phyloP scores from a whole-genome alignment of 1,140 invertebrate species.

The Panulirus ornatus region DNA sequence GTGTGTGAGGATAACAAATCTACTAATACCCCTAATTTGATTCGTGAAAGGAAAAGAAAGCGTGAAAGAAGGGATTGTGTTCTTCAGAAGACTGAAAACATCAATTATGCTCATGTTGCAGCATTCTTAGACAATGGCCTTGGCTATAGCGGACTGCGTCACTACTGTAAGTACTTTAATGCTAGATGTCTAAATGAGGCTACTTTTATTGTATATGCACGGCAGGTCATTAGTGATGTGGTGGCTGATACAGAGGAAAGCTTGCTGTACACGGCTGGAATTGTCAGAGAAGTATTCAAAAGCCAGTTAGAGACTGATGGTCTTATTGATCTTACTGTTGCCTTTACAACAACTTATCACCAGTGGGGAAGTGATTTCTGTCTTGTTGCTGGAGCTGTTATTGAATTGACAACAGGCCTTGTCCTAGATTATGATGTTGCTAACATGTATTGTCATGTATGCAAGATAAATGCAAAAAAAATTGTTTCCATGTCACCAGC shows the following conservation, averaged over 20 bases:
- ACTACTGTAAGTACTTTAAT: conserved; percentile 75
- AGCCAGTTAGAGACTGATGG: conserved; percentile 68
- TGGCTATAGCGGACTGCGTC: conserved; percentile 73
- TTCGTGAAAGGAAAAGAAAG: conserved; percentile 73
- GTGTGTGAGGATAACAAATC: conserved; percentile 73
- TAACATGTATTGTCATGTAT: conserved; percentile 75
- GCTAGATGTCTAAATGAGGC: conserved; percentile 74
- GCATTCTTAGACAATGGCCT: conserved; percentile 74
- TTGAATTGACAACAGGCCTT: conserved; percentile 73
- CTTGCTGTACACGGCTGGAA: conserved; percentile 68
- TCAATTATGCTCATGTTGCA: conserved; percentile 74
- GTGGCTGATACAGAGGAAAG: conserved; percentile 73
- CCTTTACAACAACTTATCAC: conserved; percentile 74
- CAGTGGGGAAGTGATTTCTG: conserved; percentile 75
- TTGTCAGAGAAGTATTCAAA: conserved; percentile 73
- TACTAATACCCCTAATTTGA: conserved; percentile 73
- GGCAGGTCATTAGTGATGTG: conserved; percentile 73
- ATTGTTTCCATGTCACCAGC: conserved; percentile 74
- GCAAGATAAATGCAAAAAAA: conserved; percentile 75
- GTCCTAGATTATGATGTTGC: conserved; percentile 75
- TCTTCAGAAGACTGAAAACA: conserved; percentile 74
- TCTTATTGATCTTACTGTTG: conserved; percentile 72
- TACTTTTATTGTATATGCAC: conserved; percentile 74
- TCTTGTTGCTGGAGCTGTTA: conserved; percentile 74
- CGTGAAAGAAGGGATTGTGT: conserved; percentile 64